Conservation (phyloP, 2,113 vertebrate genomes). For the Gadus macrocephalus region DNA sequence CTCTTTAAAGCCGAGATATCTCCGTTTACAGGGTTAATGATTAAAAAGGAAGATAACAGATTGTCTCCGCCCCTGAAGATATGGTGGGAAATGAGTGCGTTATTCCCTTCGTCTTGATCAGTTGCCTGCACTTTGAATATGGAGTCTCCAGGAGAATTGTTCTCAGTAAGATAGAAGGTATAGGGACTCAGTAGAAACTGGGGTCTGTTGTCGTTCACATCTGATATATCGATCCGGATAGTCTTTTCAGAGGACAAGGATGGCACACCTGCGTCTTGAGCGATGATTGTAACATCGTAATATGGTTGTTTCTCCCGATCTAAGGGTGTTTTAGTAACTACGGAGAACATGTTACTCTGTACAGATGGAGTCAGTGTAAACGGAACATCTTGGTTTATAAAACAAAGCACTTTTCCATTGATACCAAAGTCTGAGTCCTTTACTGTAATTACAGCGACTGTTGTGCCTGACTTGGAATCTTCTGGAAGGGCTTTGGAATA, state of each 20-base stretch:
- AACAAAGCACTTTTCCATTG: conserved; percentile 56
- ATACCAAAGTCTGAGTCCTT: conserved; percentile 47
- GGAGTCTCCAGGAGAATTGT: conserved; percentile 46
- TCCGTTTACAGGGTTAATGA: conserved; percentile 49
- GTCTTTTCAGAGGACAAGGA: conserved; percentile 40
- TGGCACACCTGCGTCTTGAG: conserved; percentile 47
- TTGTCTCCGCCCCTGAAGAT: conserved; percentile 10
- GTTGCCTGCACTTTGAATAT: conserved; percentile 47
- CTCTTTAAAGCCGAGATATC: conserved; percentile 34
- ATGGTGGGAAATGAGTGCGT: conserved; percentile 44
- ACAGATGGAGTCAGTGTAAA: conserved; percentile 49
- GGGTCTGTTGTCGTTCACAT: conserved; percentile 62
- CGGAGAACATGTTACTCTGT: conserved; percentile 46
- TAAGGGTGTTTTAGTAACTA: too few relatives aligned
- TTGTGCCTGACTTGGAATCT: conserved; percentile 32
- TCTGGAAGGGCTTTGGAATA: conserved; percentile 45
- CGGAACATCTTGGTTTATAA: conserved; percentile 40
- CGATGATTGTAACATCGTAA: conserved; percentile 47
- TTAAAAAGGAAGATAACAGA: conserved; percentile 30
- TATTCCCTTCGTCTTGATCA: conserved; percentile 48
- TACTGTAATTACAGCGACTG: conserved; percentile 40
- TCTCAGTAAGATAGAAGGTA: conserved; percentile 51
- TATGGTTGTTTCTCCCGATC: conserved; percentile 41
- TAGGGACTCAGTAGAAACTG: conserved; percentile 42
- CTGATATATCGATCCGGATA: conserved; percentile 42